Base-by-base conservation (phyloP, 2,888 invertebrate genomes). In the Noctua comes region DNA sequence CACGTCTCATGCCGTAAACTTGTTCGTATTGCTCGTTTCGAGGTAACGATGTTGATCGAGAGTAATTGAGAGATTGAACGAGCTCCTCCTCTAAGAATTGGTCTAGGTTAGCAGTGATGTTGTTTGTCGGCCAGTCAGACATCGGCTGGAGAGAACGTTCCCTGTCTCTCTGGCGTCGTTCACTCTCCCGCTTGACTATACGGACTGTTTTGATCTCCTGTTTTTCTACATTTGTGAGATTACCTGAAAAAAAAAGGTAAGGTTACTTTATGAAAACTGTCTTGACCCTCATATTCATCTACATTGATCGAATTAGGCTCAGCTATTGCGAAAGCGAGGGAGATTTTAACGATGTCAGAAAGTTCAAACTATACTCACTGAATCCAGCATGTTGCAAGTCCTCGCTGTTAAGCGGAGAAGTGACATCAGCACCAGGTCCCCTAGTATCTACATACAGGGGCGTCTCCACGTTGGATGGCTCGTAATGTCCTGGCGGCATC, bases 191-290 rank as follows among this genome's bases (percentile, higher is more conserved):
- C 95, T 99, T 99, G 0, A 99, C 99, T 90, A 99, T 99, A 80
- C 99, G 97, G 31, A 99, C 99, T 0, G 99, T 99, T 97, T 99
- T 99, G 79, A 98, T 98, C 95, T 99, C 99, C 93, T 98, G 98
- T 89, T 98, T 98, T 91, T 99, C 99, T 77, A 98, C 98, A 91
- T 97, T 97, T 43, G 96, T 98, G 73, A 98, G 97, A 90, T 98
- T 98, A 80, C 97, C 98, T 98, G 93, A 62, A 83, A 31, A 85
- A 76, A 76, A 68, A 46, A 11, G 0, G 11, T 10, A 36, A 36
- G 36, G 10, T 62, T 59, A 59, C 2, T 1, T 57, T 13, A 13
- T 5, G 57, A n/a, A n/a, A 57, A 57, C n/a, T n/a, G n/a, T n/a
- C 4, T 57, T 57, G 57, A n/a, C 5, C 13, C 5, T 57, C 57